Evolutionary conservation across 2,888 invertebrate species (phyloP), one percentile per base, ranked within the genome.

Genomic region (Drosophila mercatorum): DNA sequence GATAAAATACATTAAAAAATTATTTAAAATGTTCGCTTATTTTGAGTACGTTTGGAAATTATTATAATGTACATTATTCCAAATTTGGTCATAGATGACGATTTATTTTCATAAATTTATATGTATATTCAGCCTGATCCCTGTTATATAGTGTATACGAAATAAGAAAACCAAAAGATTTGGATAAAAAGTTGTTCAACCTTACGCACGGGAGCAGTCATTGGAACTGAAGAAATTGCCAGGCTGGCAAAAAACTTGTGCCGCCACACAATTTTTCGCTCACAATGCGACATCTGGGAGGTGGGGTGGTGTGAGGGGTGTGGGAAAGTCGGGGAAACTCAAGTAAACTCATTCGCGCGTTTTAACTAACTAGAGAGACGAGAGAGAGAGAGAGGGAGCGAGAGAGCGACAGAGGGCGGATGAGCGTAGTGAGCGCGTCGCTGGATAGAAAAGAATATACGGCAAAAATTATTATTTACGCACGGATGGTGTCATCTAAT

Each of bases 401-500:
- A 17, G 17, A 22, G 22, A 65, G 69, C 38, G 70, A 61, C 44
- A 5, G 34, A 41, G 58, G 58, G 40, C 4, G 34, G 46, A 5
- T 5, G 47, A 47, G 43, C 8, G 34, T 38, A 12, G 40, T 12
- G 31, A 40, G 28, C 7, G 40, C 44, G 36, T 10, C n/a, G 51
- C 40, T 40, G 51, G 44, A 41, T 31, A 61, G 55, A 52, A 63
- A 64, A 60, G 63, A 72, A 77, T 67, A 67, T 67, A 69, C 78
- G 58, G 80, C 62, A 73, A 79, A 83, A 86, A 85, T 81, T 85
- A 91, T 92, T 92, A 91, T 93, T 92, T 88, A 93, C 93, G 92
- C 93, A 92, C 92, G 91, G 92, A 92, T 92, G 92, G 92, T 92
- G 92, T 92, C 92, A 92, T 93, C 92, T 93, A 92, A 92, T 92